Base-by-base conservation (phyloP, 1,140 invertebrate genomes). In the Drosophila parvula region DNA sequence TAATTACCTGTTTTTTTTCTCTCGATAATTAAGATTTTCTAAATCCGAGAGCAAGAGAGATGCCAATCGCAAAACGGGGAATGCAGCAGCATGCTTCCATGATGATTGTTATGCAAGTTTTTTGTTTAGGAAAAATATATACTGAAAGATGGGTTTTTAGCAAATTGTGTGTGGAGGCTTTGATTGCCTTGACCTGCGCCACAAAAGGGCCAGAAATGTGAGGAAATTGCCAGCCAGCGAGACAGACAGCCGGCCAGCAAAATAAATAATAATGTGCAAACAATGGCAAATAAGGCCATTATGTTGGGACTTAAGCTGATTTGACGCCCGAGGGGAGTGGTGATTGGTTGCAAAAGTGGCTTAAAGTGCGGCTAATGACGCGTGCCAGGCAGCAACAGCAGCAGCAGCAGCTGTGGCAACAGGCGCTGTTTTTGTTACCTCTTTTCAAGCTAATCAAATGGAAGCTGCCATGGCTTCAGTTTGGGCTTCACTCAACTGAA, bases 261-360 rank as follows among this genome's bases (percentile, higher is more conserved):
- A 74, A 80, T 81, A 77, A 82, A 82, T 88, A 88, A 88, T 89
- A 88, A 88, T 84, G 74, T 89, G 77, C 84, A 88, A 70, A 89
- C 84, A 80, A 82, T 89, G 77, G 80, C 79, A 81, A 89, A 88
- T 88, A 90, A 89, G 84, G 84, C 88, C 74, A 88, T 88, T 88
- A 88, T 80, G 83, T 74, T 70, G 62, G 55, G 69, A 84, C 45
- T 88, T 90, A 88, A 89, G 84, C 80, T 57, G 85, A 84, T 88
- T 88, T 89, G 80, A 81, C 74, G 73, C 70, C 28, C n/a, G 38
- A 30, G 16, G 27, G 27, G 27, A 50, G 22, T 32, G 51, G 56
- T 40, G 51, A 60, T 45, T 59, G 36, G 74, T 88, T 89, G 79
- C 84, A 88, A 88, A 89, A 88, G 68, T 79, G 34, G 76, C 76